Base-by-base conservation (phyloP, 2,888 invertebrate species). In the Spisula solida region DNA sequence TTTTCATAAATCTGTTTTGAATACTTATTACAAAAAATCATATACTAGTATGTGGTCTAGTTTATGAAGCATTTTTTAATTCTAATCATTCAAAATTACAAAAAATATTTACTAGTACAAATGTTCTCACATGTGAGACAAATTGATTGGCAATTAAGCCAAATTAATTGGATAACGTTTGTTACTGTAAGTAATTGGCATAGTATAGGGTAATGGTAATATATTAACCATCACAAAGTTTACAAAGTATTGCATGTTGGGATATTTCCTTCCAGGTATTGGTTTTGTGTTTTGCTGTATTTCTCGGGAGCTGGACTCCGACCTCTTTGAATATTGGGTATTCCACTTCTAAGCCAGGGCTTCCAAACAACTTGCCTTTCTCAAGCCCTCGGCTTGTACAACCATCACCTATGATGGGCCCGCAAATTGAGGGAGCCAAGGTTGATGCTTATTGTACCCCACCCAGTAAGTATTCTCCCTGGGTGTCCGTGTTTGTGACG, bases 301-400 rank as follows among this genome's bases (percentile, higher is more conserved):
- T 96, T 93, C 92, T 96, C 81, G 96, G 96, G 81, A 94, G 96
- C 85, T 96, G 96, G 96, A 94, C 96, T 47, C 96, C 96, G 34
- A 94, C 94, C 70, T 95, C 94, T 81, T 94, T 95, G 84, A 96
- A 95, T 93, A 94, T 95, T 88, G 96, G 95, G 79, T 96, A 96
- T 92, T 94, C 93, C 78, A 92, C 93, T 66, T 89, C 88, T 80
- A 90, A 92, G 47, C 78, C 81, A 5, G 91, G 87, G 87, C 90
- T 88, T 83, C 89, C 87, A 41, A 83, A 90, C 78, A 88, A 88
- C 60, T 87, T 92, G 51, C 92, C 93, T 79, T 92, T 93, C 79
- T 87, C 92, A 70, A 94, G 94, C 91, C 95, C 95, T 47, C 93
- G 93, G 86, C 92, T 94, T 82, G 90, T 93, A 84, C 93, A 93